These are phyloP conservation scores for Spongilla lacustris DNA, from an alignment of 37 sponge, comb jelly and placozoan species.

Conservation along the genomic window DNA sequence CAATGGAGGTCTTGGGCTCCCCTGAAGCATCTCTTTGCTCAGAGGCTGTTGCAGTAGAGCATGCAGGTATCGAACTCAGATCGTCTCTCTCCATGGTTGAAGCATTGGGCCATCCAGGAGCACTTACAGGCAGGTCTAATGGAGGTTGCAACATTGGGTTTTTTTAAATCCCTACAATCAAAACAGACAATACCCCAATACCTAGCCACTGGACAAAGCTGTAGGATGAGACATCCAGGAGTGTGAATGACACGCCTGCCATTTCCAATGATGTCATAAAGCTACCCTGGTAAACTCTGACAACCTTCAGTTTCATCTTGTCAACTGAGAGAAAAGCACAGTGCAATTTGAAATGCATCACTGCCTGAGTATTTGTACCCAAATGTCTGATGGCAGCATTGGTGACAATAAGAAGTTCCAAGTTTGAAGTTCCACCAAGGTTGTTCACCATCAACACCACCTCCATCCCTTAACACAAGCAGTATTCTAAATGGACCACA, in stretches of 20 bases:
- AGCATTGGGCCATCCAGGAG: slow-evolving; percentile 75
- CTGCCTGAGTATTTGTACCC: no score
- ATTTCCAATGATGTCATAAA: slow-evolving; percentile 97
- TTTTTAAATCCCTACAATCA: no score
- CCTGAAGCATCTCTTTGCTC: background rate
- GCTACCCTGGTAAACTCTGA: slow-evolving; percentile 60
- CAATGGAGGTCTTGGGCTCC: background rate
- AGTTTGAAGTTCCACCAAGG: slow-evolving; percentile 93
- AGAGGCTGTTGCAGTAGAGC: slow-evolving; percentile 7
- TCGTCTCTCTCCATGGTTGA: slow-evolving; percentile 31
- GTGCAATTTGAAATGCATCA: no score
- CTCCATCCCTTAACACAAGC: slow-evolving; percentile 51
- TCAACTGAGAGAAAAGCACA: slow-evolving; percentile 26
- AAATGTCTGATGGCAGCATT: slow-evolving; percentile 84
- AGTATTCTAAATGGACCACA: background rate
- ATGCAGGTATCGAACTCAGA: slow-evolving; percentile 8
- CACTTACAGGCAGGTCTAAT: slow-evolving; percentile 64
- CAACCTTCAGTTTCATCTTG: slow-evolving; percentile 35
- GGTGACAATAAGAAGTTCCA: slow-evolving; percentile 84
- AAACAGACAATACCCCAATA: slow-evolving; percentile 5
- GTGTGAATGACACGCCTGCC: slow-evolving; percentile 92
- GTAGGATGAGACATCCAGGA: slow-evolving; percentile 40
- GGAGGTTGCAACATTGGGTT: background rate
- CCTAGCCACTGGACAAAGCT: slow-evolving; percentile 58
- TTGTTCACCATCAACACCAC: slow-evolving; percentile 92